Base-by-base conservation (phyloP, 2,888 invertebrate species). In the Flexamia atlantica region DNA sequence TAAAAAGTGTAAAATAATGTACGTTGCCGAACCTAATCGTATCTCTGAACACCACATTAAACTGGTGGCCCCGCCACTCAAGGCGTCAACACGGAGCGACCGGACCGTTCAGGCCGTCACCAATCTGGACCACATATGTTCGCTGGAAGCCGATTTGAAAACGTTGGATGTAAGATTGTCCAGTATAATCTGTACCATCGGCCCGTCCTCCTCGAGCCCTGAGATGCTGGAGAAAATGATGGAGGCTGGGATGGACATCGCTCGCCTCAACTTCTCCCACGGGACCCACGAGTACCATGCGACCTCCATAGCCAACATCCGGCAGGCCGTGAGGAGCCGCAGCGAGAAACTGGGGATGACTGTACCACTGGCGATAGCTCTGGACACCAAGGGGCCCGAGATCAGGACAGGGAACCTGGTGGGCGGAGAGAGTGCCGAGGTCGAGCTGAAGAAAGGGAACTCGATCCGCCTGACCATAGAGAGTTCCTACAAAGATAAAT, bases 341-440 rank as follows among this genome's bases (percentile, higher is more conserved):
- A 95, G 95, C 86, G 93, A 93, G 46, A 95, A 94, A 88, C 90
- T 94, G 12, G 95, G 95, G 90, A 93, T 94, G 87, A 93, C 92
- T 14, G 94, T 94, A 89, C 95, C 98, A 0, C 92, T 99, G 68
- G 99, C 98, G 60, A 97, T 99, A 89, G 99, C 99, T 53, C 91
- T 99, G 86, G 99, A 99, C 89, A 99, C 99, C 12, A 99, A 99
- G 90, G 99, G 99, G 2, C 99, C 99, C 0, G 99, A 99, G 91
- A 99, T 99, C 89, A 94, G 99, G 89, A 99, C 99, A 85, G 99
- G 99, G 23, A 93, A 99, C 40, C 92, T 99, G 86, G 12, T 40
- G 7, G 40, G 40, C 7, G 97, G 97, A 85, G 95, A 95, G 40
- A 94, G 95, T 25, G 98, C 96, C 3, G 40, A 40, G 40, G 40